Evolutionary conservation across 1,140 invertebrate genomes (phyloP), one percentile per base, ranked within the genome.

Genomic region (Coboldia fuscipes): DNA sequence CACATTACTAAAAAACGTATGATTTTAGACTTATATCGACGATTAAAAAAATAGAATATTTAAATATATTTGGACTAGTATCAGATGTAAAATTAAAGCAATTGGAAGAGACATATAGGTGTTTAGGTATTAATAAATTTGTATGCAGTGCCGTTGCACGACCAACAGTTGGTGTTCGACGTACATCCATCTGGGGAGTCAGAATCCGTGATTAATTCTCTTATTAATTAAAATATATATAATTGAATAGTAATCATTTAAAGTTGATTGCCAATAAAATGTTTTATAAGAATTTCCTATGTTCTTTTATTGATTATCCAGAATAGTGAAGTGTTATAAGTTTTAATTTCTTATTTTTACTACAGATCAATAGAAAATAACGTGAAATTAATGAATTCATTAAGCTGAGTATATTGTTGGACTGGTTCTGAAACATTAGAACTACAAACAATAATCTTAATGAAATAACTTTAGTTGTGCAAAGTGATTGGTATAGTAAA

Each of bases 181-280:
- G 83, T 43, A 86, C 83, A 1, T 86, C 81, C 18, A 78, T 93
- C 45, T 93, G 85, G 85, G 77, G 77, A 2, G 55, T 84, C 5
- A 58, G 78, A 39, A 84, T 85, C 23, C 63, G 82, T 49, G 84
- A 89, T 57, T 83, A 45, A 64, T 22, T 31, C 5, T 28, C 5
- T 8, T 16, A 12, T n/a, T 5, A 3, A 27, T n/a, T 3, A 27
- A n/a, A 10, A 10, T 14, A 27, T 27, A 27, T 3, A 5, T 27
- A 10, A 27, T 27, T 23, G 22, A 7, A 23, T 7, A 23, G 12
- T 23, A 5, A 23, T 23, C 22, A 12, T 23, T 23, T 23, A 14
- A 15, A 15, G 15, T 30, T 30, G 12, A 15, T 15, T 30, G n/a
- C n/a, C n/a, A 15, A 15, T 14, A 29, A 29, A 5, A 8, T 29